Evolutionary conservation across 2,888 invertebrate species (phyloP), one percentile per base, ranked within the genome.

Genomic region (Charanyca ferruginea): DNA sequence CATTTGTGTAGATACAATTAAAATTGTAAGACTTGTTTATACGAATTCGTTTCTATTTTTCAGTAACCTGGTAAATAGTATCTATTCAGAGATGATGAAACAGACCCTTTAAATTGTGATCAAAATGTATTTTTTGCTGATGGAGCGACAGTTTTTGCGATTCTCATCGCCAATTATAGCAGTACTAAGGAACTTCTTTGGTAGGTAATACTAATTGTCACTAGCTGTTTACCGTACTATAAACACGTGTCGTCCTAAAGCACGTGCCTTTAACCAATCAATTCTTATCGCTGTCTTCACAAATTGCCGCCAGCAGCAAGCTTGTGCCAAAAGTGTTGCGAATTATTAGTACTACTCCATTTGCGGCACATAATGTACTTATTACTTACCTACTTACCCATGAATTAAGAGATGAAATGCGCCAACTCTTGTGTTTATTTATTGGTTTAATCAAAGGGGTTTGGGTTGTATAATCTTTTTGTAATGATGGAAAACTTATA

Each of bases 251-350:
- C 25, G 18, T 22, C 1, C 13, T 3, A 9, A n/a, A 69, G 41
- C 77, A 70, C 73, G 63, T 76, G 63, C 53, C 16, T 20, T 48
- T 47, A 42, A 20, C 18, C 35, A 18, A 63, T 76, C 48, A 76
- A 63, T 69, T 62, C 38, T 57, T 35, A 38, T 75, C n/a, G 45
- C 25, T 35, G 45, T 63, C 35, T 54, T 48, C 28, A 54, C n/a
- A 54, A n/a, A 22, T 54, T 11, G n/a, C 53, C 61, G 42, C 11
- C 22, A 5, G 25, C 35, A 13, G 42, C 18, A 32, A 48, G 58
- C 71, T 45, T 59, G 58, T 53, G 45, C 48, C 16, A 28, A 20
- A 13, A 54, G 11, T 44, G 38, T 42, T n/a, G 8, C 18, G 11
- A 75, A 52, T 52, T 55, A 74, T 38, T 35, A 35, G n/a, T 23